Evolutionary conservation across 2,797 vertebrate genomes (phyloP).

Genomic region (Melanotaenia trifasciata): DNA sequence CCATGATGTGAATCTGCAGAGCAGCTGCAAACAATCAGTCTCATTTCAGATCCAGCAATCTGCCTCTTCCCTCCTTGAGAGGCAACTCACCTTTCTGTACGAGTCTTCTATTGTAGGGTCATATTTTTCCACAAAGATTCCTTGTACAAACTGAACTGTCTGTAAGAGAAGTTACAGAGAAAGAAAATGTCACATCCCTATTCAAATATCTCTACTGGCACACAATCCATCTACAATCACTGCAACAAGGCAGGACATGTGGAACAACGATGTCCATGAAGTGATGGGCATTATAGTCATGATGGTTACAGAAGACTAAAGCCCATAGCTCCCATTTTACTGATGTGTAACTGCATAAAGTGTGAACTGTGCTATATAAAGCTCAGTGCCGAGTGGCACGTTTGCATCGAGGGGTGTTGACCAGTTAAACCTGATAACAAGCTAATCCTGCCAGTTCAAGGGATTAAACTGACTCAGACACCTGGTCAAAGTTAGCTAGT

Average conservation of each 20-base stretch:
- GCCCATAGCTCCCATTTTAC: not conserved
- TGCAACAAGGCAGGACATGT: slow-evolving; percentile 7
- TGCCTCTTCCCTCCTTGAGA: slow-evolving; percentile 26
- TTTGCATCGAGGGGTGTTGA: slow-evolving; percentile 43
- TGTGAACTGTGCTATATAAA: slow-evolving; percentile 8
- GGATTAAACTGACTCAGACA: slow-evolving; percentile 58
- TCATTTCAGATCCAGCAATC: slow-evolving; percentile 39
- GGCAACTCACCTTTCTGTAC: slow-evolving; percentile 92
- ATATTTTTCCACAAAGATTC: slow-evolving; percentile 99
- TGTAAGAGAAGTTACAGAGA: slow-evolving; percentile 68
- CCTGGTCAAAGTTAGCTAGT: slow-evolving; percentile 47
- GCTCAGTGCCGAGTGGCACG: slow-evolving; percentile 9
- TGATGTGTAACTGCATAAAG: not conserved
- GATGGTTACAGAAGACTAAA: not conserved
- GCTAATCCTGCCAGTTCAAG: slow-evolving; percentile 48
- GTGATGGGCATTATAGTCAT: not conserved
- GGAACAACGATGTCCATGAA: slow-evolving; percentile 1
- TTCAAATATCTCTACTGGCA: not conserved
- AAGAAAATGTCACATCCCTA: slow-evolving; percentile 38
- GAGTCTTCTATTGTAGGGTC: slow-evolving; percentile 99
- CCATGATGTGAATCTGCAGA: slow-evolving; percentile 57
- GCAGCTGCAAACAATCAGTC: slow-evolving; percentile 71
- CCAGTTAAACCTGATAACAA: slow-evolving; percentile 55
- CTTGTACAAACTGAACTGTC: slow-evolving; percentile 98
- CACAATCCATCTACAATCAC: slow-evolving; percentile 5